phyloP scores from a whole-genome alignment of 2,113 vertebrate species.

The Lepus americanus region DNA sequence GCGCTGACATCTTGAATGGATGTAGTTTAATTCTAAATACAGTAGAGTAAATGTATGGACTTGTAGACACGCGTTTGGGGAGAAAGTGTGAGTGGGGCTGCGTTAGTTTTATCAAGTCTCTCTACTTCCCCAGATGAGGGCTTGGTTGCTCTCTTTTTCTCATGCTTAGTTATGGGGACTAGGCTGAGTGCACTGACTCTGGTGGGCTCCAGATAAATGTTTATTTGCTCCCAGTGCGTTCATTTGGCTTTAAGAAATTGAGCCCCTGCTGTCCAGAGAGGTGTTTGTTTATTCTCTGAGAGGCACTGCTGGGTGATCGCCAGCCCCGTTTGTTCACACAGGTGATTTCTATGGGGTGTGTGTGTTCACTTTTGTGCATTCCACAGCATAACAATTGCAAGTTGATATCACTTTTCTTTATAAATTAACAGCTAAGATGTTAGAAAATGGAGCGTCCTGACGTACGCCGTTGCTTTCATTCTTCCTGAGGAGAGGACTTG shows the following conservation, averaged over 20 bases:
- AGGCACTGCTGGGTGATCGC: not conserved
- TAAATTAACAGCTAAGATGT: not conserved
- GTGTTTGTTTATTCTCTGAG: slow-evolving; percentile 6
- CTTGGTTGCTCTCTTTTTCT: not conserved
- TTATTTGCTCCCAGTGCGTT: not conserved
- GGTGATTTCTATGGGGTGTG: not conserved
- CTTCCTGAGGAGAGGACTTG: not conserved
- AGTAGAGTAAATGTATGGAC: too few species aligned
- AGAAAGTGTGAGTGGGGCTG: not conserved
- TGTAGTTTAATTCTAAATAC: not conserved
- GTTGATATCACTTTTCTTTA: not conserved
- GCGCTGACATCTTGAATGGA: not conserved
- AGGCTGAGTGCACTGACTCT: not conserved
- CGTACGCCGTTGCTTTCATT: not conserved
- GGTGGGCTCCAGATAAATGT: slow-evolving; percentile 22
- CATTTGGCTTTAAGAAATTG: slow-evolving; percentile 18
- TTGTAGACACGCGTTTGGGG: not conserved
- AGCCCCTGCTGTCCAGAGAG: fast-evolving
- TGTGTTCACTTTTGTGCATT: not conserved
- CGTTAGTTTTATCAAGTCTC: not conserved
- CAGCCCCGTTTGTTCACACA: not conserved
- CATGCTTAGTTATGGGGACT: not conserved
- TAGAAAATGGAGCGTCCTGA: not conserved
- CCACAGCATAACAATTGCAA: not conserved
- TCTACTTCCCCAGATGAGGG: not conserved